phyloP scores from a whole-genome alignment of 2,888 invertebrate species.

The Pandemis heparana region DNA sequence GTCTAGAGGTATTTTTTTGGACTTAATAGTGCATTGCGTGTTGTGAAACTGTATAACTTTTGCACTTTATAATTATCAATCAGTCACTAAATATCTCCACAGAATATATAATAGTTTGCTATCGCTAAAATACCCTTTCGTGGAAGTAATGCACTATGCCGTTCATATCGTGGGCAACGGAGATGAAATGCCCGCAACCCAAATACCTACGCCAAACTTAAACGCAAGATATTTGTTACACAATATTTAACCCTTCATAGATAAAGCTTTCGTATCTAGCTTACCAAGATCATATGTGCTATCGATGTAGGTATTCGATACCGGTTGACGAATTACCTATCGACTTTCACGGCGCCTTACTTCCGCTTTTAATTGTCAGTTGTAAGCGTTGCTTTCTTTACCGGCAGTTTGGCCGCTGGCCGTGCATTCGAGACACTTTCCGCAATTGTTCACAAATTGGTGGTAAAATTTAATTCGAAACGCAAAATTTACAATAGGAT shows the following conservation, averaged over 20 bases:
- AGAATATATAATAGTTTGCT: no score
- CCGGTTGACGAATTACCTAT: conserved; percentile 56
- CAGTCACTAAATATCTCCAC: not conserved
- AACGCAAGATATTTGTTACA: not conserved
- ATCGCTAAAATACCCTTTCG: no score
- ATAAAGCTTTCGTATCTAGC: not conserved
- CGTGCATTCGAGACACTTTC: conserved; percentile 45
- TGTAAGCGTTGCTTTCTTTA: conserved; percentile 52
- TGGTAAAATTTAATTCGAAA: conserved; percentile 10
- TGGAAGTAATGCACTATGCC: no score
- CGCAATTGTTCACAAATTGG: conserved; percentile 25
- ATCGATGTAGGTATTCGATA: conserved; percentile 39
- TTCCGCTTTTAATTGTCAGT: conserved; percentile 53
- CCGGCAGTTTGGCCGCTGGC: conserved; percentile 47
- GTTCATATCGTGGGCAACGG: no score
- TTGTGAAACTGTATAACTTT: not conserved
- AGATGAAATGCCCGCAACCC: no score
- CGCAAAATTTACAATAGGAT: not conserved
- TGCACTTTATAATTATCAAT: no score
- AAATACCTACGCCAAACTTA: no score
- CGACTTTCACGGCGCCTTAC: conserved; percentile 59
- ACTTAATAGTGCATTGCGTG: not conserved
- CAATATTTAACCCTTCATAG: not conserved
- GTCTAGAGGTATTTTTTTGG: not conserved
- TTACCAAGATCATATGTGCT: not conserved